Conservation (phyloP, 2,113 vertebrate species). For the Rhinolophus ferrumequinum region DNA sequence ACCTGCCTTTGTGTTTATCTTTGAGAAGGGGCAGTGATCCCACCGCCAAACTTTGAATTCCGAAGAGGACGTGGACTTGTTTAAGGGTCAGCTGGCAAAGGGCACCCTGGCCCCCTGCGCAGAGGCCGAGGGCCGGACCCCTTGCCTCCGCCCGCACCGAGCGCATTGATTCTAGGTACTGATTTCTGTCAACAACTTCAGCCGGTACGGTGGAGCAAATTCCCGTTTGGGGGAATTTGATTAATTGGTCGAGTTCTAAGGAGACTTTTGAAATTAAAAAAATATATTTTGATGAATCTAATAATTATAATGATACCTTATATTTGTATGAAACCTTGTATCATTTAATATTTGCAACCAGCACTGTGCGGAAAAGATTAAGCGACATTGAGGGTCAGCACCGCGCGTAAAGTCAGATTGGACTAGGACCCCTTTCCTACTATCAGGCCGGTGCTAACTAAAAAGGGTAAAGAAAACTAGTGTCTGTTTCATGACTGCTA, state of each 20-base stretch:
- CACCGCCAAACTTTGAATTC: constrained; percentile 59
- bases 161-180: background rate
- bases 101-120: background rate
- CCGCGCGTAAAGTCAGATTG: background rate
- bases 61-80: background rate
- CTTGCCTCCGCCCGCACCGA: rapidly evolving
- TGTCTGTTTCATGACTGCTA: background rate
- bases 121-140: background rate
- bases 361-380: background rate
- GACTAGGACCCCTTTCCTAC: background rate
- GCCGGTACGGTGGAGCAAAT: background rate
- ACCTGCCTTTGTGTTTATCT: constrained; percentile 55
- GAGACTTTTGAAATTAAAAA: constrained; percentile 20
- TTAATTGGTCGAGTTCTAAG: background rate
- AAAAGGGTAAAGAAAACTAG: background rate
- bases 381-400: background rate
- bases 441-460: background rate
- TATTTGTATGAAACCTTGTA: background rate
- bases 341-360: background rate
- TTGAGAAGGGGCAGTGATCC: constrained; percentile 56
- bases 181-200: constrained; percentile 1
- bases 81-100: constrained; percentile 35
- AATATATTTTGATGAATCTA: background rate
- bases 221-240: background rate
- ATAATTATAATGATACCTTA: background rate